Conservation (phyloP, 2,113 vertebrate genomes). For the Recurvirostra avosetta region DNA sequence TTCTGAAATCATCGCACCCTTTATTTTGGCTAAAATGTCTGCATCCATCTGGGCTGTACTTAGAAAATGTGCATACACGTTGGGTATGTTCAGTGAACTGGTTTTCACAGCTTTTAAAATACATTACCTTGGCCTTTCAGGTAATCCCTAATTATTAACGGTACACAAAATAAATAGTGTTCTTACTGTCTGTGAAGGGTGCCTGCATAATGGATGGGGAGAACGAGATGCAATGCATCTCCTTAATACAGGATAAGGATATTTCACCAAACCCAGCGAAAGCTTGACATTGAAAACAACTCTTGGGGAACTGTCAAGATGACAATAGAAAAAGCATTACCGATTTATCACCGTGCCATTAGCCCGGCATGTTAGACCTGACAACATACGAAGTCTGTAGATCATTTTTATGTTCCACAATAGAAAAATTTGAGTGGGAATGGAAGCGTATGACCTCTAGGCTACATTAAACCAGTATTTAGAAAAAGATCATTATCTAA, state of each 20-base stretch:
- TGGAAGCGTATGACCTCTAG: not conserved
- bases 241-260: not conserved
- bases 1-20: not conserved
- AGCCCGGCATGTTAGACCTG: not conserved
- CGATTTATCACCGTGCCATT: not conserved
- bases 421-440: not conserved
- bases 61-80: rapidly evolving
- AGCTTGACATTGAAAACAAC: not conserved
- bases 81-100: not conserved
- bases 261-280: not conserved
- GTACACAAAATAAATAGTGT: not conserved
- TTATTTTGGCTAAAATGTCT: not conserved
- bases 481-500: not conserved
- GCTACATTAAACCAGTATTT: not conserved
- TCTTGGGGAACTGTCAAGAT: not conserved
- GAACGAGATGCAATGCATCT: not conserved
- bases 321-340: not conserved
- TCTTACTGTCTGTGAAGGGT: not conserved
- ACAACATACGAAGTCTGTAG: not conserved
- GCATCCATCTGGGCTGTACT: not conserved
- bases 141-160: not conserved
- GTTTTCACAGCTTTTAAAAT: not conserved
- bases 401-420: not conserved
- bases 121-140: not conserved
- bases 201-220: not conserved